Evolutionary conservation across 1,140 invertebrate species (phyloP), one percentile per base, ranked within the genome.

Genomic region (Megalopta genalis): DNA sequence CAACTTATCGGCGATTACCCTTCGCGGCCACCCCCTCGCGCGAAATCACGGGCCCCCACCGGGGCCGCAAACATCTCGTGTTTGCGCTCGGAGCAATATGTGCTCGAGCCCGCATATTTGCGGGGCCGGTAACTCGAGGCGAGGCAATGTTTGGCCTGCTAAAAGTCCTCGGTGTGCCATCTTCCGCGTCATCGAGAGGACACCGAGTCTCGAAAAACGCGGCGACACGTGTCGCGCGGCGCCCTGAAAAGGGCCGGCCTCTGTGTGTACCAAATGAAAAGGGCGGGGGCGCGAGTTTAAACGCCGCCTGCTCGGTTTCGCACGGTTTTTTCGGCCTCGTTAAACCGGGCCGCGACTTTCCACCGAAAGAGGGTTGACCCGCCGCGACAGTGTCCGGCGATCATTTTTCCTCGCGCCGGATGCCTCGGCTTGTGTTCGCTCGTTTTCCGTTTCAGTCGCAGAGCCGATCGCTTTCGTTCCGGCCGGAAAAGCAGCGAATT

Each of bases 71-170:
- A 86, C 85, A 86, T 62, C 63, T 76, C 32, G 74, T 86, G 80
- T 86, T 86, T 86, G 81, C 57, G 83, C 69, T 74, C 80, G 86
- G 86, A 86, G 80, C 81, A 86, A 86, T 86, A 83, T 80, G 81
- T 74, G 71, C 73, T 64, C 73, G 72, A 86, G 81, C 85, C 85
- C 85, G 85, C 84, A 86, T 86, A 77, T 82, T 67, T 68, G 68
- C 37, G 54, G 14, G 42, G 71, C 65, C 75, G 60, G 59, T 89
- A 90, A 89, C 64, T 78, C 82, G 90, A 89, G 80, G 83, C 87
- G 87, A 14, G 68, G 77, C 81, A 76, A 85, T 92, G 84, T 92
- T 92, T 91, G 87, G 86, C 82, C 88, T 87, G 76, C 86, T 91
- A 90, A 91, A 89, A 91, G 91, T 91, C 79, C 81, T 80, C 80